A percentile compares a stretch with the other conserved stretches of the same genome.
Evolutionary conservation across 2,113 vertebrate genomes (phyloP).

Genomic region (Bucco capensis): DNA sequence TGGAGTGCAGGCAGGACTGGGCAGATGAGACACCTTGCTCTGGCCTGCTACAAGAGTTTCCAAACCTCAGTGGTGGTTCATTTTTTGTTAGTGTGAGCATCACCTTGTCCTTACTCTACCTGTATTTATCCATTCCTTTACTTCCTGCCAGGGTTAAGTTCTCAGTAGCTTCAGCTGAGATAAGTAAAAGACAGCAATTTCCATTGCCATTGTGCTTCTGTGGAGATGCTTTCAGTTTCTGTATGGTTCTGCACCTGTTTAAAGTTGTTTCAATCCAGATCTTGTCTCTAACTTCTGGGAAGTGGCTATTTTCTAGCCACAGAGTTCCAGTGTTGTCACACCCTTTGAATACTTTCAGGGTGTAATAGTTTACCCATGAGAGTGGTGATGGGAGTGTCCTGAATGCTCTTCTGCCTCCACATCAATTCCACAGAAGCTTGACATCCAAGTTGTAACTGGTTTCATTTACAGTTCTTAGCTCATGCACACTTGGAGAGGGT

Average conservation of each 20-base stretch:
- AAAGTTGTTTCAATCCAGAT: neutral
- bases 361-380: neutral
- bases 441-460: neutral
- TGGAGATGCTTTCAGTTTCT: neutral
- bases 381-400: neutral
- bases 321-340: neutral
- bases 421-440: neutral
- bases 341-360: neutral
- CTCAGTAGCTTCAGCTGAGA: neutral
- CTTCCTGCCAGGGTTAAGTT: fast-evolving
- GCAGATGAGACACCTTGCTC: neutral
- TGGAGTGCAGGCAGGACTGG: neutral
- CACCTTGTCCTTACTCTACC: fast-evolving
- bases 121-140: fast-evolving
- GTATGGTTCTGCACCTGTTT: neutral
- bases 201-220: fast-evolving
- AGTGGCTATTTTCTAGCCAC: fast-evolving
- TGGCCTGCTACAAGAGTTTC: neutral
- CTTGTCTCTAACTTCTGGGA: neutral
- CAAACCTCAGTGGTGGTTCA: fast-evolving
- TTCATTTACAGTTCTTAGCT: neutral
- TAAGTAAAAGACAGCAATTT: fast-evolving
- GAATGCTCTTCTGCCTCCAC: neutral
- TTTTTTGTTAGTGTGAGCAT: neutral
- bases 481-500: neutral